Percentiles rank a stretch among this genome's conserved stretches.
phyloP scores from a whole-genome alignment of 1,140 invertebrate species.

The Trichomalopsis sarcophagae region DNA sequence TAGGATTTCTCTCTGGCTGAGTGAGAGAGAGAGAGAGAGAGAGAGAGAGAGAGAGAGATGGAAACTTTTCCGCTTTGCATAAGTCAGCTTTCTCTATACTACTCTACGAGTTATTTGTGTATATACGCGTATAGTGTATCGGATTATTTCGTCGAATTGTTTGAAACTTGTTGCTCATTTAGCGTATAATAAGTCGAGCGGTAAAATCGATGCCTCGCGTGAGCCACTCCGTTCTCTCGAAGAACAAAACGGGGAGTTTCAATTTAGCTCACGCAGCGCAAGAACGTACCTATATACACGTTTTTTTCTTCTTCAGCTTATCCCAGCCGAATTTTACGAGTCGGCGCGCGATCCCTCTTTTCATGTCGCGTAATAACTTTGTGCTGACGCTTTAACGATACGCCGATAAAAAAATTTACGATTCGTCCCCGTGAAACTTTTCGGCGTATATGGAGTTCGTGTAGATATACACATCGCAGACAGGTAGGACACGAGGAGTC shows the following conservation, averaged over 20 bases:
- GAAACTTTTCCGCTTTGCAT: no score
- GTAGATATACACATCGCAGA: neutral
- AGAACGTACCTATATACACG: neutral
- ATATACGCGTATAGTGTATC: no score
- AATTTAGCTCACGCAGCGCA: neutral
- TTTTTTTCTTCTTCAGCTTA: neutral
- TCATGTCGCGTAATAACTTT: constrained; percentile 45
- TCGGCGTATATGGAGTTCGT: neutral
- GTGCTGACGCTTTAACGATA: constrained; percentile 37
- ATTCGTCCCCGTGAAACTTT: constrained; percentile 23
- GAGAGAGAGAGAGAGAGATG: no score
- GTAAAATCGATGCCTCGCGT: neutral
- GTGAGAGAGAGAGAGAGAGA: no score
- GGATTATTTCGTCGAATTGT: no score
- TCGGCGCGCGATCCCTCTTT: neutral
- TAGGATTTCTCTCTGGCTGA: no score
- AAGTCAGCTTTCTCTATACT: no score
- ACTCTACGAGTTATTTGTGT: no score
- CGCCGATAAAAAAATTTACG: constrained; percentile 45
- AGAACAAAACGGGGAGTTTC: constrained; percentile 10
- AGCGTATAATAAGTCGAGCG: neutral
- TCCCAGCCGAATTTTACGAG: constrained; percentile 32
- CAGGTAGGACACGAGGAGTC: neutral
- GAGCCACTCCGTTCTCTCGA: neutral
- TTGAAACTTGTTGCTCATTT: no score